Evolutionary conservation across 2,113 vertebrate genomes (phyloP), one percentile per base, ranked within the genome.

Genomic region (Scomber japonicus): DNA sequence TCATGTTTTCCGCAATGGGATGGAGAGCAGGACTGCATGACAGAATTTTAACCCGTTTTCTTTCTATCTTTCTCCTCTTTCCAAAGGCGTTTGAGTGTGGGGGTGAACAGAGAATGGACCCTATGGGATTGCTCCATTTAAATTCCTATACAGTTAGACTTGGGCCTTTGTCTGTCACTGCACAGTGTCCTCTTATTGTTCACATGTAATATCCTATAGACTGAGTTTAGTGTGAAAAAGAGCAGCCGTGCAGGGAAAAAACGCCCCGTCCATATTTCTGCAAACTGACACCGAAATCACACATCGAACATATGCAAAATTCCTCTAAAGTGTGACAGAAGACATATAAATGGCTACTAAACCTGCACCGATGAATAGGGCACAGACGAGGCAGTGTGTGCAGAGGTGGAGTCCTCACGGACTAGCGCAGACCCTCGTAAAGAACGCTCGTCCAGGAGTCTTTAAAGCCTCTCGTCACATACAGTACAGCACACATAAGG

Each of bases 1-100:
- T 95, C 93, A 76, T 81, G 92, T 95, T 95, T 93, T 93, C 90
- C 85, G 80, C 91, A 87, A 79, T 75, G 72, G 88, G 81, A 88
- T 87, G 74, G 79, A 91, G 88, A 92, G 72, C 86, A 89, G 84
- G 88, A 87, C 78, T 14, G 54, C 81, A 69, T 66, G 76, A 72
- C 53, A 86, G 79, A 91, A 85, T 92, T 89, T 90, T 68, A 84
- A 82, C 81, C 66, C 54, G 27, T 62, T 75, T 80, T 84, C 46
- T 76, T 63, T 54, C 51, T 56, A 45, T 19, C 14, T 50, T 59
- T 77, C 67, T 82, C 73, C 13, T 70, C 71, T 75, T 72, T 71
- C 65, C 75, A 85, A 83, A 76, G 65, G 48, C 71, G 63, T 55
- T 66, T 82, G 62, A 85, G 62, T 11, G 60, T 74, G 72, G 73